These are phyloP conservation scores for Corella eumyota DNA, from an alignment of 23 tunicate genomes.

Conservation along the genomic window DNA sequence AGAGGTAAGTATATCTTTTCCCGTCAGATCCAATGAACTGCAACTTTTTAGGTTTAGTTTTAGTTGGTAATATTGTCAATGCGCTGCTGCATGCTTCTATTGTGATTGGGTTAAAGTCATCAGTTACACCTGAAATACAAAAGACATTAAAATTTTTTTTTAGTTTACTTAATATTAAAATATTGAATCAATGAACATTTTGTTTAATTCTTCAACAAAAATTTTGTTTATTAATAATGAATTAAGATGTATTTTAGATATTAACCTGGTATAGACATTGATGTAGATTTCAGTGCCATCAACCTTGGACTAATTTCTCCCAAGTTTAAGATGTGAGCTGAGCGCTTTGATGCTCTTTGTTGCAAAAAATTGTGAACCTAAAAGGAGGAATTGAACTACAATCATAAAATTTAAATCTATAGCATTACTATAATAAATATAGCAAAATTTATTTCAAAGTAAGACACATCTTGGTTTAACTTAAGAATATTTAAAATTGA, in stretches of 20 bases:
- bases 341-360: slow-evolving; percentile 57
- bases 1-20: slow-evolving; percentile 79
- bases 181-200: not conserved
- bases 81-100: slow-evolving; percentile 88
- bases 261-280: slow-evolving; percentile 92
- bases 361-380: slow-evolving; percentile 68
- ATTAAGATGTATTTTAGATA: not conserved
- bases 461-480: not conserved
- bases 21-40: slow-evolving; percentile 97
- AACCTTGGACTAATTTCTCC: slow-evolving; percentile 90
- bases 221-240: not conserved
- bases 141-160: not conserved
- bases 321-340: slow-evolving; percentile 60
- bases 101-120: slow-evolving; percentile 29
- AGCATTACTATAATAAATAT: not conserved
- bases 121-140: slow-evolving; percentile 56
- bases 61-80: slow-evolving; percentile 93
- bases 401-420: not conserved
- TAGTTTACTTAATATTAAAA: not conserved
- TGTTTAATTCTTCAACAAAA: not conserved
- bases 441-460: not conserved
- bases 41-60: slow-evolving; percentile 95
- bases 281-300: slow-evolving; percentile 64
- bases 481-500: not conserved
- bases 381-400: no score